Evolutionary conservation across 2,888 invertebrate species (phyloP).

Genomic region (Drosophila dives): DNA sequence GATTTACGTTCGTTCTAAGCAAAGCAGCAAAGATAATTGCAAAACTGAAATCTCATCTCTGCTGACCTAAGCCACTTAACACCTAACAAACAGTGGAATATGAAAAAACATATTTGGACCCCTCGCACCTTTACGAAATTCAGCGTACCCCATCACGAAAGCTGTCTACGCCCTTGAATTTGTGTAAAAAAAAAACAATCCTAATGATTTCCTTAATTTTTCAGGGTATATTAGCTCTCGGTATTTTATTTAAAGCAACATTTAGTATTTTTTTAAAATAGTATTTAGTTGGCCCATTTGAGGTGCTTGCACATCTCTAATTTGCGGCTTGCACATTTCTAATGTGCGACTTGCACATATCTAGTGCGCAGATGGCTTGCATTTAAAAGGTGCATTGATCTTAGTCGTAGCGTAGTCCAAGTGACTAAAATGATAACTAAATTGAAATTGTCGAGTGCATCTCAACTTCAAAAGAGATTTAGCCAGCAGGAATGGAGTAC

Average conservation of each 20-base stretch:
- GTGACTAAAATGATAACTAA: constrained; percentile 8
- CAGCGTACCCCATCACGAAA: not conserved
- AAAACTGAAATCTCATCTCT: not conserved
- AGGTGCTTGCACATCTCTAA: not conserved
- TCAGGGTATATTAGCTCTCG: not conserved
- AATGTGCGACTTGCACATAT: constrained; percentile 34
- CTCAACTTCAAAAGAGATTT: constrained; percentile 6
- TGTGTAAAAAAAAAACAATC: not conserved
- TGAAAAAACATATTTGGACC: not conserved
- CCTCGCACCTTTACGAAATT: not conserved
- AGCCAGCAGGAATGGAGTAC: constrained; percentile 15
- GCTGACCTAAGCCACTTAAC: not conserved
- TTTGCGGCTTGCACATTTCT: constrained; percentile 21
- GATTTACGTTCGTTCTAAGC: not conserved
- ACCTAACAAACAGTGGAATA: not conserved
- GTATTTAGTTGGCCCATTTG: constrained; percentile 14
- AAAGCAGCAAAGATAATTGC: not conserved
- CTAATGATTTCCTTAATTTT: not conserved
- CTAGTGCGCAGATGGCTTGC: constrained; percentile 34
- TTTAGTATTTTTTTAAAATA: not conserved
- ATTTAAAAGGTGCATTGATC: not conserved
- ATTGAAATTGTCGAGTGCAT: not conserved
- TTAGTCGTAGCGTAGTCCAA: not conserved
- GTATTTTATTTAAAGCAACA: constrained; percentile 22
- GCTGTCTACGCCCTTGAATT: not conserved